Evolutionary conservation across 2,888 invertebrate genomes (phyloP).

Genomic region (Torymus auratus): DNA sequence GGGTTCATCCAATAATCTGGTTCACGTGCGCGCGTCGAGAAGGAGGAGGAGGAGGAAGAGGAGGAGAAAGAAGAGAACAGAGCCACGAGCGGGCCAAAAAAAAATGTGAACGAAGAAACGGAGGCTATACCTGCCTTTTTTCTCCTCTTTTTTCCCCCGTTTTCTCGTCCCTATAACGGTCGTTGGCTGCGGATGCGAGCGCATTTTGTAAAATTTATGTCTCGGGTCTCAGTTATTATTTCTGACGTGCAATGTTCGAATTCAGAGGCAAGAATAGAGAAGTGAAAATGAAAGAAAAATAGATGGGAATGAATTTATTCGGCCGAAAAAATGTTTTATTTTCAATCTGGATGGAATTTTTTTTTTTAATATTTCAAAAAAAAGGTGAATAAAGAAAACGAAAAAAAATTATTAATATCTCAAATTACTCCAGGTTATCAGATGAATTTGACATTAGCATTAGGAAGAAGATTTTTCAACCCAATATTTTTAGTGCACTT

Average conservation of each 20-base stretch:
- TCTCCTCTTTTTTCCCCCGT: background rate
- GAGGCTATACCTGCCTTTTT: background rate
- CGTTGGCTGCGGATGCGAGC: background rate
- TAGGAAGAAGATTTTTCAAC: too few relatives aligned
- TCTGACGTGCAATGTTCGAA: background rate
- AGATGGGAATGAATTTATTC: too few relatives aligned
- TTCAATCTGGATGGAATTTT: too few relatives aligned
- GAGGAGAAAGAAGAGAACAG: background rate
- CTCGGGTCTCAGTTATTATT: background rate
- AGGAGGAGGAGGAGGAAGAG: slow-evolving; percentile 47
- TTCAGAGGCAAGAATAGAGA: background rate
- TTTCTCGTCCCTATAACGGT: too few relatives aligned
- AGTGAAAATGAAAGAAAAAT: too few relatives aligned
- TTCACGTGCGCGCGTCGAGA: slow-evolving; percentile 64
- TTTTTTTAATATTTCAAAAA: too few relatives aligned
- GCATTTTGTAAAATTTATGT: slow-evolving; percentile 37
- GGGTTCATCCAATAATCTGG: slow-evolving; percentile 74
- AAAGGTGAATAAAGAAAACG: too few relatives aligned
- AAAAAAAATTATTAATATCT: too few relatives aligned
- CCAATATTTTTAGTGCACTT: too few relatives aligned
- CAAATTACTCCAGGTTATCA: too few relatives aligned
- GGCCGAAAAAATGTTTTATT: too few relatives aligned
- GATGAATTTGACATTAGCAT: too few relatives aligned
- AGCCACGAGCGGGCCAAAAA: background rate
- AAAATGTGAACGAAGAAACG: background rate